phyloP scores from a whole-genome alignment of 37 sponge, comb jelly and placozoan genomes.

The Haliclona indistincta region DNA sequence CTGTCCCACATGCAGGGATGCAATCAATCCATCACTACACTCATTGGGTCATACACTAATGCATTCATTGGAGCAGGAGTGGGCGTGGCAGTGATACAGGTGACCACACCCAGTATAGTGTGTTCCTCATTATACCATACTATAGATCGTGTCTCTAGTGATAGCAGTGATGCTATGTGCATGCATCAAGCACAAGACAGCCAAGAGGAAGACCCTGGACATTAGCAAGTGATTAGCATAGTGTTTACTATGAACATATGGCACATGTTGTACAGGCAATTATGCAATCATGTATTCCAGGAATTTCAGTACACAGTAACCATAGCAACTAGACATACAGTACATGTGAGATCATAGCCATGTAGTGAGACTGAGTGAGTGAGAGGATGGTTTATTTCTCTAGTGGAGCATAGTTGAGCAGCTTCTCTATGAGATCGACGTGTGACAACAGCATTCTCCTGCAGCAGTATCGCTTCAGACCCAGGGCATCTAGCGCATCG shows the following conservation, averaged over 20 bases:
- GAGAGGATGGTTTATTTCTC: slow-evolving; percentile 66
- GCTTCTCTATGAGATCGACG: slow-evolving; percentile 98
- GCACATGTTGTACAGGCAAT: no score
- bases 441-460: slow-evolving; percentile 96
- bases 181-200: background rate
- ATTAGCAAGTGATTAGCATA: background rate
- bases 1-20: no score
- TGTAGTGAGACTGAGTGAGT: background rate
- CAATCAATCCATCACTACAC: background rate
- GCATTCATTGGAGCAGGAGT: background rate
- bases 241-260: no score
- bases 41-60: background rate
- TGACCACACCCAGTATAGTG: background rate
- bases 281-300: no score
- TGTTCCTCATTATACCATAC: background rate
- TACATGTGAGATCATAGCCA: background rate
- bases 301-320: background rate
- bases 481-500: slow-evolving; percentile 95
- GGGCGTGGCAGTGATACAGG: background rate
- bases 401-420: slow-evolving; percentile 98
- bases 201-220: background rate
- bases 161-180: background rate
- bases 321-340: background rate
- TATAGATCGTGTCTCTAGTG: background rate
- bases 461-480: slow-evolving; percentile 97